phyloP scores from a whole-genome alignment of 92 coral and sea anemone species.

The Bergia puertoricense region DNA sequence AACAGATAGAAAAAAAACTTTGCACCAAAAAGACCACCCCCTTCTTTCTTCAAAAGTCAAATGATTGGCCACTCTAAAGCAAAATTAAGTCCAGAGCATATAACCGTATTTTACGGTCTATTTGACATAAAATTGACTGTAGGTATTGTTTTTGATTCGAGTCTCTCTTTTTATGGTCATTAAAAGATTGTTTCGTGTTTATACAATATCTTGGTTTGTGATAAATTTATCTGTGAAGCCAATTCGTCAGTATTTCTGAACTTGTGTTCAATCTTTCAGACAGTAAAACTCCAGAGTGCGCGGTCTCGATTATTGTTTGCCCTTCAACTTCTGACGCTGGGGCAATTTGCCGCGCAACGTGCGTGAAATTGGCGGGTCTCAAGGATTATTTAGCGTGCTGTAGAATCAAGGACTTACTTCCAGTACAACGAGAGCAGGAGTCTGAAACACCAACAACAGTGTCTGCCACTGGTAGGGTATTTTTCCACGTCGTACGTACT shows the following conservation, averaged over 20 bases:
- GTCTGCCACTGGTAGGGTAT: slow-evolving; percentile 3
- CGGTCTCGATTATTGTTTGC: slow-evolving; percentile 25
- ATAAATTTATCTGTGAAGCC: not conserved
- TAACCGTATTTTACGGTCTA: too few relatives aligned
- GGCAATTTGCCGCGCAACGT: slow-evolving; percentile 20
- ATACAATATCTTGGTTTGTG: too few relatives aligned
- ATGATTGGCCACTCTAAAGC: too few relatives aligned
- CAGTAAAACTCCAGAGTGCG: slow-evolving; percentile 1
- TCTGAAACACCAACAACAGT: not conserved
- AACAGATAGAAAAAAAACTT: too few relatives aligned
- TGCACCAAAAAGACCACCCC: too few relatives aligned
- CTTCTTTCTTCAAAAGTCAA: too few relatives aligned
- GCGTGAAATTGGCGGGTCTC: slow-evolving; percentile 28
- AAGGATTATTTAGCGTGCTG: not conserved
- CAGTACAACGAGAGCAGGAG: not conserved
- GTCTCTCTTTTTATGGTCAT: too few relatives aligned
- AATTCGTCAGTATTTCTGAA: not conserved
- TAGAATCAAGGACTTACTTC: not conserved
- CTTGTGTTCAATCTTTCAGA: not conserved
- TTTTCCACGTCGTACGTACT: not conserved
- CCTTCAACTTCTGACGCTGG: slow-evolving; percentile 23
- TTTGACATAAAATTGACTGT: too few relatives aligned
- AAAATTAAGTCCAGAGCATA: too few relatives aligned
- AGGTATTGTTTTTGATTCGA: too few relatives aligned
- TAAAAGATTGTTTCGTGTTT: too few relatives aligned